Evolutionary conservation across 2,888 invertebrate species (phyloP).

Genomic region (Cephus sareptanus): DNA sequence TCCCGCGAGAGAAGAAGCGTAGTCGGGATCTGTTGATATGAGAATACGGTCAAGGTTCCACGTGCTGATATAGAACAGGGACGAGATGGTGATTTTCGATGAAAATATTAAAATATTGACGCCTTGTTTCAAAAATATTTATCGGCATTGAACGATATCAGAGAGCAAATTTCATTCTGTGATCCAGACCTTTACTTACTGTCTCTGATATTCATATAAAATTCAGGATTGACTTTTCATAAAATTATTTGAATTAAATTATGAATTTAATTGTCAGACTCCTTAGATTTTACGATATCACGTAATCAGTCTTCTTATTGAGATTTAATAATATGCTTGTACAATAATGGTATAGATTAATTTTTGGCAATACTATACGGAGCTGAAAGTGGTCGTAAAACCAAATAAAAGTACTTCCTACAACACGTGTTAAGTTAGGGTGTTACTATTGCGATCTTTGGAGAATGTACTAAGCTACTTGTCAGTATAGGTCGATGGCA

Average conservation of each 20-base stretch:
- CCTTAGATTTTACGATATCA: not conserved
- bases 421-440: not conserved
- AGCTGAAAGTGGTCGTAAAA: not conserved
- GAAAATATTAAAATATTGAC: not conserved
- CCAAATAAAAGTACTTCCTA: not conserved
- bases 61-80: slow-evolving; percentile 17
- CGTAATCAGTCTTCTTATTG: not conserved
- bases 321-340: not conserved
- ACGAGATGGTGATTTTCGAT: not conserved
- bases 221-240: not conserved
- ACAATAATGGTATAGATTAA: not conserved
- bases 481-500: not conserved
- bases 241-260: not conserved
- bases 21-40: slow-evolving; percentile 24
- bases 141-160: not conserved
- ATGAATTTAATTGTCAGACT: not conserved
- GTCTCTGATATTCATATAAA: not conserved
- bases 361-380: not conserved
- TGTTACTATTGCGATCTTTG: not conserved
- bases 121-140: not conserved
- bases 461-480: not conserved
- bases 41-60: slow-evolving; percentile 33
- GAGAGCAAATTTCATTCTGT: not conserved
- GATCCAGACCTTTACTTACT: not conserved
- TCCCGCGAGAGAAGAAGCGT: not conserved